These are phyloP conservation scores for Tholera decimalis DNA, from an alignment of 2,888 invertebrate species.

Conservation along the genomic window DNA sequence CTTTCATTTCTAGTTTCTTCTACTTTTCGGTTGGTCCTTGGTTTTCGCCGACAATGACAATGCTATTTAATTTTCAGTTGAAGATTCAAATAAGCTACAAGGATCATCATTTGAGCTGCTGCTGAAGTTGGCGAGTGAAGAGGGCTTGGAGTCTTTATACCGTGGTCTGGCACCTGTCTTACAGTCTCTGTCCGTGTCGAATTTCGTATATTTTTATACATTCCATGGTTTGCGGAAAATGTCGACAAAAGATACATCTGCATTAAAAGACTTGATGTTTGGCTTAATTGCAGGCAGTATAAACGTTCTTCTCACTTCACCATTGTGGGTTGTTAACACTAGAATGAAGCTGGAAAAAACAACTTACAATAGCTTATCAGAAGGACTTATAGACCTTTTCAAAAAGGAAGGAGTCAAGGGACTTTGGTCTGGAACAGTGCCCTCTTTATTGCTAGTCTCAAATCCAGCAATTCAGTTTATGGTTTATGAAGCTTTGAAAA, in stretches of 20 bases:
- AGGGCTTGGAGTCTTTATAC: constrained; percentile 93
- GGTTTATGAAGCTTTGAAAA: constrained; percentile 97
- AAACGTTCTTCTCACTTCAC: constrained; percentile 96
- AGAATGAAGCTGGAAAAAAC: constrained; percentile 95
- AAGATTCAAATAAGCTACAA: constrained; percentile 92
- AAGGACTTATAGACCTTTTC: constrained; percentile 94
- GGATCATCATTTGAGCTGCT: constrained; percentile 93
- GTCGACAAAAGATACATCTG: constrained; percentile 90
- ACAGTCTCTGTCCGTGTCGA: constrained; percentile 96
- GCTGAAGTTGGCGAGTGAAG: constrained; percentile 92
- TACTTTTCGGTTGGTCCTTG: background rate
- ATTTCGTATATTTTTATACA: constrained; percentile 98
- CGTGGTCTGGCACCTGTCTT: constrained; percentile 96
- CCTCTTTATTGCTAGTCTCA: constrained; percentile 96
- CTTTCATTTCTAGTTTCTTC: background rate
- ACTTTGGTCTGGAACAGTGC: constrained; percentile 96
- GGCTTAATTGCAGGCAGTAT: constrained; percentile 95
- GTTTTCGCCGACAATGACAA: background rate
- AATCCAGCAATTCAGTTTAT: constrained; percentile 98
- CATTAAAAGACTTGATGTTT: constrained; percentile 94
- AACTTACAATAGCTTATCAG: constrained; percentile 85
- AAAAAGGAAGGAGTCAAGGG: constrained; percentile 94
- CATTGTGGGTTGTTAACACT: constrained; percentile 98
- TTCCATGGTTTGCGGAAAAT: constrained; percentile 95
- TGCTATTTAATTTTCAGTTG: constrained; percentile 90